Conservation (phyloP, 2,888 invertebrate genomes). For the Orthosia gothica region DNA sequence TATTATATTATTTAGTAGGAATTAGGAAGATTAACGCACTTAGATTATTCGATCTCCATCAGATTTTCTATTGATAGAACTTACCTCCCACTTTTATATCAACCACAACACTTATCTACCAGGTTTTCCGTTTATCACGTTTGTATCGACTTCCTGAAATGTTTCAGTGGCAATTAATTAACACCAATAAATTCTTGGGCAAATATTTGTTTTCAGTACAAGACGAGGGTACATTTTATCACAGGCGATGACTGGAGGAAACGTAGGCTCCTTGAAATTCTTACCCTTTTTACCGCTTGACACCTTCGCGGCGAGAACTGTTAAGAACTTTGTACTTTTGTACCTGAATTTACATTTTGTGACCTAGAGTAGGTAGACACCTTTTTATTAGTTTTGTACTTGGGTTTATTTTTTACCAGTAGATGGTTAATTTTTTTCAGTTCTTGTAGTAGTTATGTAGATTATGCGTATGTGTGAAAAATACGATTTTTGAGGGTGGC, state of each 20-base stretch:
- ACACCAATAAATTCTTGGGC: constrained; percentile 53
- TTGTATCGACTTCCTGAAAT: constrained; percentile 6
- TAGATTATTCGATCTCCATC: background rate
- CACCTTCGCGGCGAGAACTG: constrained; percentile 19
- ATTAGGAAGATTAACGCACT: too few species aligned
- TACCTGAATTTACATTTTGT: background rate
- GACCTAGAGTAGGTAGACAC: background rate
- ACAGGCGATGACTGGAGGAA: constrained; percentile 74
- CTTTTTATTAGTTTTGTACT: background rate
- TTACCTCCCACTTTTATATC: background rate
- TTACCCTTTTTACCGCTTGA: constrained; percentile 75
- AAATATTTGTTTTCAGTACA: constrained; percentile 63
- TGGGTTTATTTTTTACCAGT: too few species aligned
- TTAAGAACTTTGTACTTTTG: background rate
- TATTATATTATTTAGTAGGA: too few species aligned
- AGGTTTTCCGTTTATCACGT: background rate
- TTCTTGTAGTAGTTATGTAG: background rate
- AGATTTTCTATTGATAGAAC: background rate
- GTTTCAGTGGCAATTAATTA: constrained; percentile 43
- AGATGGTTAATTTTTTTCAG: background rate
- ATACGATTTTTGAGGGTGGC: too few species aligned
- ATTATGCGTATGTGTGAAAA: too few species aligned
- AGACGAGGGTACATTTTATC: constrained; percentile 79
- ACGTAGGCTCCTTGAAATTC: constrained; percentile 76
- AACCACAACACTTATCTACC: background rate